phyloP scores from a whole-genome alignment of 2,113 vertebrate genomes.

The Bos javanicus region DNA sequence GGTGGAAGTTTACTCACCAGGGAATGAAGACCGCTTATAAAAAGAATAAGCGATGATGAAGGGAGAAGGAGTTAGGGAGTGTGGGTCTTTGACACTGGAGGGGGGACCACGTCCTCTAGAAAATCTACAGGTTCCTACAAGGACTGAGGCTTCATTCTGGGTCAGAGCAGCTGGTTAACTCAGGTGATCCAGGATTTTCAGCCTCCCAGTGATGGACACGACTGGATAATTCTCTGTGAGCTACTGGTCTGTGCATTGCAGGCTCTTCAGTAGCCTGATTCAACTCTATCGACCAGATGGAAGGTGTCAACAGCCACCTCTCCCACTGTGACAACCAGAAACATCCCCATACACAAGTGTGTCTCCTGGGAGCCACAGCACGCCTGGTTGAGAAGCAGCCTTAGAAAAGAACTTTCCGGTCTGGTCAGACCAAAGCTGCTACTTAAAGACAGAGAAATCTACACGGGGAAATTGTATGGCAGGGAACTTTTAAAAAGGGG shows the following conservation, averaged over 20 bases:
- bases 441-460: too few species aligned
- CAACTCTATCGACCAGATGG: neutral
- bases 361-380: neutral
- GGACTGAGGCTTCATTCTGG: neutral
- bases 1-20: neutral
- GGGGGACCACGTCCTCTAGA: rapidly evolving
- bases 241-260: rapidly evolving
- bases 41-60: neutral
- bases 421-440: rapidly evolving
- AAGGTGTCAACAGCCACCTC: neutral
- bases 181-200: neutral
- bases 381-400: neutral
- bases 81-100: neutral
- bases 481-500: too few species aligned
- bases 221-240: neutral
- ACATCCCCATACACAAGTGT: rapidly evolving
- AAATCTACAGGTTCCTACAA: neutral
- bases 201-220: neutral
- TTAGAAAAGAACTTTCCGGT: too few species aligned
- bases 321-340: neutral
- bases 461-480: too few species aligned
- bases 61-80: neutral
- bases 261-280: neutral
- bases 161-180: neutral
- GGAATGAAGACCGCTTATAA: neutral